These are phyloP conservation scores for Tricholaema leucomelas DNA, from an alignment of 2,113 vertebrate genomes.

Conservation along the genomic window DNA sequence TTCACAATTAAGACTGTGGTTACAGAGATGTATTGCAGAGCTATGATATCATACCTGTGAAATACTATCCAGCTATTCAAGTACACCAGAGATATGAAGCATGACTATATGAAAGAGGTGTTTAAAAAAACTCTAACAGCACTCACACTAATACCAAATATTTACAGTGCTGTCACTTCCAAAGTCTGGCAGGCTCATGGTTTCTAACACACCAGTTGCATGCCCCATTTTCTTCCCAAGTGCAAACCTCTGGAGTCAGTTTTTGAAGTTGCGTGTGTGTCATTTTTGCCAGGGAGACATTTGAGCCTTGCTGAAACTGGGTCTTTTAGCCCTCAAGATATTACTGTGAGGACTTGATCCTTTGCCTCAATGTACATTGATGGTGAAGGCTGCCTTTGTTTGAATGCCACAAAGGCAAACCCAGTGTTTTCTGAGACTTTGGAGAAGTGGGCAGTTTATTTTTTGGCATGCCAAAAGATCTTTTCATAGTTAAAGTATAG, in stretches of 20 bases:
- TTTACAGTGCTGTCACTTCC: neutral
- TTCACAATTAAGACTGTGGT: accelerated
- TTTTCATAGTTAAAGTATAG: neutral
- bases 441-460: neutral
- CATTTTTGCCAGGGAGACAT: neutral
- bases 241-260: neutral
- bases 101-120: neutral
- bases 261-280: neutral
- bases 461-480: neutral
- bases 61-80: neutral
- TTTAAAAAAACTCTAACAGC: neutral
- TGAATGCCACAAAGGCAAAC: neutral
- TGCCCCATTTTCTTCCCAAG: neutral
- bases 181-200: neutral
- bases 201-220: neutral
- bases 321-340: neutral
- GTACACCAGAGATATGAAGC: neutral
- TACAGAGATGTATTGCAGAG: neutral
- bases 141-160: neutral
- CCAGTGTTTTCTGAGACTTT: neutral
- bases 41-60: neutral
- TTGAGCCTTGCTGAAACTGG: neutral
- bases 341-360: neutral
- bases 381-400: neutral
- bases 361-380: neutral